Evolutionary conservation across 92 coral and sea anemone species (phyloP), one percentile per base, ranked within the genome.

Genomic region (Epizoanthus illoricatus): DNA sequence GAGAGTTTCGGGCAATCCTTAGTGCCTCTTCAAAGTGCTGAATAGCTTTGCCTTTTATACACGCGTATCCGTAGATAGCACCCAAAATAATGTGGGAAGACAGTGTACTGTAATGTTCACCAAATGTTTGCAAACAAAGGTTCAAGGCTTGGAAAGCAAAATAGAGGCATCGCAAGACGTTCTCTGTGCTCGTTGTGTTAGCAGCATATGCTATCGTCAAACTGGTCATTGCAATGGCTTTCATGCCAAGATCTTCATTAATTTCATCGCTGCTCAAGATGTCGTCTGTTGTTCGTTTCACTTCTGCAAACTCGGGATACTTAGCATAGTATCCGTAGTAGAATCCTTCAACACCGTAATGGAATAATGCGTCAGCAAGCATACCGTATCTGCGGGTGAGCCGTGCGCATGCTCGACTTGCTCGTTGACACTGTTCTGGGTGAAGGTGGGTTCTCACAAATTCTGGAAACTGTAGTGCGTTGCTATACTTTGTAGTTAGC

Each of bases 241-340:
- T 67, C 71, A 28, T 67, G 43, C 47, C 20, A 15, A 10, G 71
- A 18, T 33, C 45, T 23, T 67, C 47, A 10, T 67, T 43, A 33
- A 3, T 67, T 33, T 67, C 71, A 18, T 6, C n/a, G 24, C 71
- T 24, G 9, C 36, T 43, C 19, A 67, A 43, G 71, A 67, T 33
- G 15, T 67, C 71, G 1, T 67, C 71, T 23, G n/a, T 67, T 67
- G 16, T 33, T 67, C 40, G 42, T 16, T 67, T 23, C 12, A 67
- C 23, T 12, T 67, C 71, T 67, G 16, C 42, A 36, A 67, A 67
- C 36, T 19, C 42, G 7, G 71, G 36, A 33, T 67, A 36, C 7
- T 67, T 67, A 36, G 71, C 71, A 2, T 67, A 67, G n/a, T 67
- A 67, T 7, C 71, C 71, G 15, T 33, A 67, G 23, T 67, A 67